Evolutionary conservation across 2,888 invertebrate species (phyloP).

Genomic region (Brachyopa scutellaris): DNA sequence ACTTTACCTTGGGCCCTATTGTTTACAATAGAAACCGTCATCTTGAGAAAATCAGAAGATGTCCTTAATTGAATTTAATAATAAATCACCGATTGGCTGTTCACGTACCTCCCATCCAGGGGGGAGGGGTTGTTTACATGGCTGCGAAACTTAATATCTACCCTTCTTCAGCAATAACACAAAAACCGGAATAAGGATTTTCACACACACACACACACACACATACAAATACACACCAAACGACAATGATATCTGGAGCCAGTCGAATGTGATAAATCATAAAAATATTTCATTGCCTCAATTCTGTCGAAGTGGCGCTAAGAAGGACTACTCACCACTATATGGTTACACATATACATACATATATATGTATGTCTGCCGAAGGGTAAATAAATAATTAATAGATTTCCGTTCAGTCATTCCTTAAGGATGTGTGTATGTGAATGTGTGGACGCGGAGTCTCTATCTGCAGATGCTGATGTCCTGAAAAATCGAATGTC

Average conservation of each 20-base stretch:
- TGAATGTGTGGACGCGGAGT: no score
- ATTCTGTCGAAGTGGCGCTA: neutral
- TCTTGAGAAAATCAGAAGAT: conserved; percentile 23
- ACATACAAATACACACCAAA: neutral
- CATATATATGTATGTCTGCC: conserved; percentile 25
- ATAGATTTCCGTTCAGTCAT: conserved; percentile 64
- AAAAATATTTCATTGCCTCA: conserved; percentile 29
- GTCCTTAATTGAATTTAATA: conserved; percentile 58
- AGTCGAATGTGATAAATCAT: conserved; percentile 51
- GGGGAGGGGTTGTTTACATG: no score
- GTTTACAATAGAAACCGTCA: conserved; percentile 18
- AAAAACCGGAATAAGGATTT: no score
- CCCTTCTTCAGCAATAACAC: no score
- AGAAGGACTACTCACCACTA: no score
- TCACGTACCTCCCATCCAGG: conserved; percentile 49
- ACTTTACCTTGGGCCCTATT: neutral
- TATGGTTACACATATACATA: no score
- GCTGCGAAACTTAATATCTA: no score
- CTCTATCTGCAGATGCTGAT: no score
- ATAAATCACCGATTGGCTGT: conserved; percentile 58
- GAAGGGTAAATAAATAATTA: conserved; percentile 63
- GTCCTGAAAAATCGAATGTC: no score
- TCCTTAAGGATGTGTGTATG: no score
- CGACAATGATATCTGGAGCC: conserved; percentile 32
- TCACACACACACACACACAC: neutral